Evolutionary conservation across 2,797 vertebrate species (phyloP).

Genomic region (Lepus townsendii): DNA sequence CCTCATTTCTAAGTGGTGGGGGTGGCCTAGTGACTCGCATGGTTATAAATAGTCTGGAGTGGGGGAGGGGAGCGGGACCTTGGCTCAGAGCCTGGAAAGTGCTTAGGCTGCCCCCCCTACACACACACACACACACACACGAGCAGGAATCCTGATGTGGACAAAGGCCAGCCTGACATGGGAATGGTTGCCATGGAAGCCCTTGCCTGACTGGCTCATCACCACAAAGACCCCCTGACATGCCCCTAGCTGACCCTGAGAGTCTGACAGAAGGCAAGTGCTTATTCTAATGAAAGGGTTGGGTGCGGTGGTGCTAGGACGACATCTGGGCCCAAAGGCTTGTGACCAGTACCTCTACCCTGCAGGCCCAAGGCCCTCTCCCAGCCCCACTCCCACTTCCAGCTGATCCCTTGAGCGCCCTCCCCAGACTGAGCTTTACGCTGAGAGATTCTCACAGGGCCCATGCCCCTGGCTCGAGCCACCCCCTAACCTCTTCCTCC

Average conservation of each 20-base stretch:
- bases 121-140: no score
- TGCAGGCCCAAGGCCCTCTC: neutral
- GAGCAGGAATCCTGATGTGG: conserved; percentile 54
- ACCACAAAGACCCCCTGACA: neutral
- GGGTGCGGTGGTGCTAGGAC: neutral
- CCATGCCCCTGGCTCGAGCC: neutral
- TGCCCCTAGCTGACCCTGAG: conserved; percentile 24
- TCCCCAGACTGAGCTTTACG: conserved; percentile 18
- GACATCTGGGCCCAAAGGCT: neutral
- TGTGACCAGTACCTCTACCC: neutral
- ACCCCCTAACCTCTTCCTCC: neutral
- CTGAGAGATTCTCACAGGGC: neutral
- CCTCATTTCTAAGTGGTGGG: conserved; percentile 47
- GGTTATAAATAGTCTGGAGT: conserved; percentile 79
- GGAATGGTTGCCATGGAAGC: conserved; percentile 71
- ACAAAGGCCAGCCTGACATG: conserved; percentile 66
- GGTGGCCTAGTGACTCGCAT: conserved; percentile 53
- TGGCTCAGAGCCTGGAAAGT: conserved; percentile 74
- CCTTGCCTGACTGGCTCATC: conserved; percentile 24
- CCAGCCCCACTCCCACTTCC: neutral
- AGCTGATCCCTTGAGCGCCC: neutral
- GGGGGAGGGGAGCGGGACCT: conserved; percentile 53
- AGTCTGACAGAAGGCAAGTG: conserved; percentile 33
- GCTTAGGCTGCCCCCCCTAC: conserved; percentile 40
- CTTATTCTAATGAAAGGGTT: conserved; percentile 6